Conservation (phyloP, 2,113 vertebrate genomes). For the Varanus salvator region DNA sequence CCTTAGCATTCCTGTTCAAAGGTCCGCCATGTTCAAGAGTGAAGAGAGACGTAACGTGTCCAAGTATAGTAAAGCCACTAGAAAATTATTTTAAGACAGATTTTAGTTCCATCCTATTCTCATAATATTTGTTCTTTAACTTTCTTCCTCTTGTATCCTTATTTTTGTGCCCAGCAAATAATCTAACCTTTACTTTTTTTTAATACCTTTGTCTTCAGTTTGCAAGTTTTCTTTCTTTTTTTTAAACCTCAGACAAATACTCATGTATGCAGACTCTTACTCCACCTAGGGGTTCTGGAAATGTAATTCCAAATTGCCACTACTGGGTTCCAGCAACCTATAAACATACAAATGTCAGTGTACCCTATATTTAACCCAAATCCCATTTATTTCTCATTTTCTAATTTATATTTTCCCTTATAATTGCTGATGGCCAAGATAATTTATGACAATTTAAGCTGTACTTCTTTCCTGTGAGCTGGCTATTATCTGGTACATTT, state of each 20-base stretch:
- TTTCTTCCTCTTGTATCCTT: neutral
- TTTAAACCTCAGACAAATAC: neutral
- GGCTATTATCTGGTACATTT: neutral
- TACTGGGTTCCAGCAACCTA: neutral
- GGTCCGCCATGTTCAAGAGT: neutral
- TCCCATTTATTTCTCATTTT: conserved; percentile 4
- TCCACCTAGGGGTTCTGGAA: neutral
- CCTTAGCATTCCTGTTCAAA: neutral
- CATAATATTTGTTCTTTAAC: neutral
- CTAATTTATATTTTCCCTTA: neutral
- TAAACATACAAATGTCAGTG: conserved; percentile 24
- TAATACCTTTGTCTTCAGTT: neutral
- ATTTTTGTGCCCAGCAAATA: neutral
- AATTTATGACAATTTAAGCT: conserved; percentile 12
- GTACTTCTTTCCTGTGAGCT: neutral
- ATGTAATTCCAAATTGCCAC: neutral
- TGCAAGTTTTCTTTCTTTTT: neutral
- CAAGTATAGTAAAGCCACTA: neutral
- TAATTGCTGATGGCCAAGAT: conserved; percentile 2
- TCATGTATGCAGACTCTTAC: neutral
- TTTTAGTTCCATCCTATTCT: neutral
- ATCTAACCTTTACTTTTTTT: conserved; percentile 9
- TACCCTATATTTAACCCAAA: conserved; percentile 1
- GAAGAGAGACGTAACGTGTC: too few species aligned
- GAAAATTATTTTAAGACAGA: neutral